Conservation (phyloP, 2,888 invertebrate species). For the Sylvicola cinctus region DNA sequence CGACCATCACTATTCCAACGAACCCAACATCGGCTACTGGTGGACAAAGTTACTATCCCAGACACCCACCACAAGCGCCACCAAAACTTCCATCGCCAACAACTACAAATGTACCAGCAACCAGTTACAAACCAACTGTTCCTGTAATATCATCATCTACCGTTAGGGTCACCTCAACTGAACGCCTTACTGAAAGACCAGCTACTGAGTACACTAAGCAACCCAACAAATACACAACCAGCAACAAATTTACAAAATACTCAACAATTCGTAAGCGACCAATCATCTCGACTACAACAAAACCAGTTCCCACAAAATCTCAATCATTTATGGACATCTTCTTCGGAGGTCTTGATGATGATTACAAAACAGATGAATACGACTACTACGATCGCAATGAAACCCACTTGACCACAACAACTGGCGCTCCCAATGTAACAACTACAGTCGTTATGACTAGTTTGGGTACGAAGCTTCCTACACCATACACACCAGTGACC, state of each 20-base stretch:
- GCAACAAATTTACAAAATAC: constrained; percentile 6
- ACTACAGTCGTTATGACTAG: too few relatives aligned
- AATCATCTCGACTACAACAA: not conserved
- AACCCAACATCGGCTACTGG: constrained; percentile 17
- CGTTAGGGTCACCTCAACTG: constrained; percentile 11
- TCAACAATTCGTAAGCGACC: constrained; percentile 1
- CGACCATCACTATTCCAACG: constrained; percentile 10
- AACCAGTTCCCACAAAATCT: not conserved
- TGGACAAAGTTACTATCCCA: too few relatives aligned
- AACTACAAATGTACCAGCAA: constrained; percentile 2
- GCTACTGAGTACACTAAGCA: constrained; percentile 8
- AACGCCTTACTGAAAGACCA: not conserved
- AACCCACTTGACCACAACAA: too few relatives aligned
- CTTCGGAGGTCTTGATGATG: too few relatives aligned
- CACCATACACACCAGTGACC: too few relatives aligned
- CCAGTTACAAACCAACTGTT: constrained; percentile 17
- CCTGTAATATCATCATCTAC: constrained; percentile 14
- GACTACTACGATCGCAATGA: too few relatives aligned
- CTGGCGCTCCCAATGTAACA: too few relatives aligned
- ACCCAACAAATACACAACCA: constrained; percentile 11
- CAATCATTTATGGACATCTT: too few relatives aligned
- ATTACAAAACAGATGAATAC: too few relatives aligned
- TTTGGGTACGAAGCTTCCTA: too few relatives aligned
- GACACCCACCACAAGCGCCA: too few relatives aligned
- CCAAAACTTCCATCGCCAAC: not conserved